Conservation (phyloP, 1,140 invertebrate genomes). For the Zophobas morio region DNA sequence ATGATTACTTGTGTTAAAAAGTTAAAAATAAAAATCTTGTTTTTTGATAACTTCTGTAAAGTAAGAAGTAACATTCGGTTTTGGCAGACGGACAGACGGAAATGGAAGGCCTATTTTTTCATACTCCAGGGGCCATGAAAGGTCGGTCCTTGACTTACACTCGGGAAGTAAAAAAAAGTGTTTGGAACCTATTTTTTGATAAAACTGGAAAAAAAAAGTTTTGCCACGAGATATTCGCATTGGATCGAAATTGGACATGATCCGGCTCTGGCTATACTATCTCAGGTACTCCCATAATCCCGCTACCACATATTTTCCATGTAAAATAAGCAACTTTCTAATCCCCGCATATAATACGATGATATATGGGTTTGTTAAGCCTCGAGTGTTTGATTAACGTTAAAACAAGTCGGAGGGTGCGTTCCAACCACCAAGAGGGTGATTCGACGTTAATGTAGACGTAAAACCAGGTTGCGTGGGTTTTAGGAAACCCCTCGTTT, state of each 20-base stretch:
- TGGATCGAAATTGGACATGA: not conserved
- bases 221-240: too few relatives aligned
- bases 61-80: too few relatives aligned
- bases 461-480: conserved; percentile 14
- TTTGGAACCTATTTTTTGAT: too few relatives aligned
- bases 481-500: conserved; percentile 5
- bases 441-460: conserved; percentile 11
- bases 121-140: too few relatives aligned
- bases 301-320: conserved; percentile 11
- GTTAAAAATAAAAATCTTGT: too few relatives aligned
- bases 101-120: too few relatives aligned
- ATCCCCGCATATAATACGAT: conserved; percentile 16
- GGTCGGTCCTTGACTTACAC: too few relatives aligned
- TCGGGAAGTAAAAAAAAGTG: too few relatives aligned
- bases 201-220: too few relatives aligned
- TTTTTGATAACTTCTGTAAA: too few relatives aligned
- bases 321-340: conserved; percentile 28
- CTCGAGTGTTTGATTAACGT: conserved; percentile 41
- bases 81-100: too few relatives aligned
- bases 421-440: conserved; percentile 11
- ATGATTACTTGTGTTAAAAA: too few relatives aligned
- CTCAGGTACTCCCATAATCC: not conserved
- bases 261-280: not conserved
- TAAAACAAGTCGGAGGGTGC: conserved; percentile 27
- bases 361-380: conserved; percentile 34